Percentiles rank a stretch among this genome's conserved stretches.
phyloP scores from a whole-genome alignment of 2,888 invertebrate genomes.

The Drosophila yooni region DNA sequence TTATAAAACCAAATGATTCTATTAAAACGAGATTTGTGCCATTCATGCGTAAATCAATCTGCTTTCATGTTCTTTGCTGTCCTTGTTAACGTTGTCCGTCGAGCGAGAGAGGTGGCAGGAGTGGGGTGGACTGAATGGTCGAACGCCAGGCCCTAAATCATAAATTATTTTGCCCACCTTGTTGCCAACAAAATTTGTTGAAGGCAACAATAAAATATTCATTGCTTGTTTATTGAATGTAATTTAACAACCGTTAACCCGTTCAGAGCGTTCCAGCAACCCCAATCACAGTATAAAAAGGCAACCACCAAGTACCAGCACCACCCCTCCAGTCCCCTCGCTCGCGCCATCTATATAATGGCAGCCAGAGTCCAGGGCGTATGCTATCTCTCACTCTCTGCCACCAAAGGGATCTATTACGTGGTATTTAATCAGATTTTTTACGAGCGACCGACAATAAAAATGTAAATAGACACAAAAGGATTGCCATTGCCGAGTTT shows the following conservation, averaged over 20 bases:
- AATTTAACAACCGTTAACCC: constrained; percentile 82
- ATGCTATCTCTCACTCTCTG: constrained; percentile 10
- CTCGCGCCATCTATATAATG: constrained; percentile 10
- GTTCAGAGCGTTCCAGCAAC: constrained; percentile 34
- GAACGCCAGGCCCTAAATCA: constrained; percentile 39
- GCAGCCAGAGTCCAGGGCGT: constrained; percentile 22
- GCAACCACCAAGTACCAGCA: constrained; percentile 2
- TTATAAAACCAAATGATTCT: constrained; percentile 77
- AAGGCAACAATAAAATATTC: constrained; percentile 83
- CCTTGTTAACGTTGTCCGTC: constrained; percentile 42
- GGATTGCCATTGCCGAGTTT: constrained; percentile 60
- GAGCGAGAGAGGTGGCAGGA: neutral
- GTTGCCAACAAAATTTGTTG: constrained; percentile 52
- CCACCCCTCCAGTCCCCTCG: neutral
- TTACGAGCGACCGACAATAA: constrained; percentile 78
- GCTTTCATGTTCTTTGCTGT: constrained; percentile 54
- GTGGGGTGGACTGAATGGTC: neutral
- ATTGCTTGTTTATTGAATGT: constrained; percentile 85
- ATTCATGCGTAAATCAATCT: constrained; percentile 79
- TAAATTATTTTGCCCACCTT: constrained; percentile 70
- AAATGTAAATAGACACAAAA: constrained; percentile 79
- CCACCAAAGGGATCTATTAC: constrained; percentile 74
- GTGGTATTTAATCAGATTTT: constrained; percentile 81
- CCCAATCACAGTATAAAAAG: constrained; percentile 53
- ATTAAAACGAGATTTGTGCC: constrained; percentile 78